These are phyloP conservation scores for Anagyrus pseudococci DNA, from an alignment of 2,888 invertebrate species.

Conservation along the genomic window DNA sequence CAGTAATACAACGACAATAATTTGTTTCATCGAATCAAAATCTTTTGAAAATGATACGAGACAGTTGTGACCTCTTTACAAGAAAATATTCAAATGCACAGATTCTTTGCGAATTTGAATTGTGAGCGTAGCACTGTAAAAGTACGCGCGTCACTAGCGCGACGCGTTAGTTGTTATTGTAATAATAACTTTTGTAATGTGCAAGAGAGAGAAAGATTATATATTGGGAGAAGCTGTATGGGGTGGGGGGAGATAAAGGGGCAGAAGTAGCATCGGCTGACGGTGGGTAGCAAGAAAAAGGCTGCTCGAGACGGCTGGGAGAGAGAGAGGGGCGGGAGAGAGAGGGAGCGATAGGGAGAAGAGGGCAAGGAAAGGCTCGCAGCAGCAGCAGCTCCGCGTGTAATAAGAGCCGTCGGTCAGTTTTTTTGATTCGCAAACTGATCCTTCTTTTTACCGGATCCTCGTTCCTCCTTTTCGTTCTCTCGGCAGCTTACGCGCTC, in stretches of 20 bases:
- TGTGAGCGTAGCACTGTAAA: too few species aligned
- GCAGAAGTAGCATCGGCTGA: too few species aligned
- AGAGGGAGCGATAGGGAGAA: background rate
- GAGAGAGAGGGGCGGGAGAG: slow-evolving; percentile 37
- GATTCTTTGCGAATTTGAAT: too few species aligned
- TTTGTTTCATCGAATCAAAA: too few species aligned
- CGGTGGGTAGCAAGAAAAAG: too few species aligned
- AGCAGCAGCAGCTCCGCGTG: slow-evolving; percentile 55
- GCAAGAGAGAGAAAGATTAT: slow-evolving; percentile 29
- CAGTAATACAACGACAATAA: too few species aligned
- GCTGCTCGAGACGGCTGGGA: slow-evolving; percentile 20
- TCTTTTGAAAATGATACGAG: too few species aligned
- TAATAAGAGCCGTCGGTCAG: slow-evolving; percentile 62
- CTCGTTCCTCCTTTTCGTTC: slow-evolving; percentile 33
- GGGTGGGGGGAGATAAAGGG: background rate
- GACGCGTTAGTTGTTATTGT: slow-evolving; percentile 32
- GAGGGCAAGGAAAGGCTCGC: slow-evolving; percentile 56
- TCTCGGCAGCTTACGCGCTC: slow-evolving; percentile 23
- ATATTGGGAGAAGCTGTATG: background rate
- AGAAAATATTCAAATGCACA: too few species aligned
- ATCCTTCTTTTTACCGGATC: slow-evolving; percentile 39
- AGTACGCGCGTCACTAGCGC: too few species aligned
- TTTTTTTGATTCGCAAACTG: slow-evolving; percentile 52
- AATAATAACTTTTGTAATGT: slow-evolving; percentile 18
- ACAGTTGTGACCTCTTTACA: too few species aligned